Evolutionary conservation across 2,797 vertebrate genomes (phyloP).

Genomic region (Mionectes olivaceus): DNA sequence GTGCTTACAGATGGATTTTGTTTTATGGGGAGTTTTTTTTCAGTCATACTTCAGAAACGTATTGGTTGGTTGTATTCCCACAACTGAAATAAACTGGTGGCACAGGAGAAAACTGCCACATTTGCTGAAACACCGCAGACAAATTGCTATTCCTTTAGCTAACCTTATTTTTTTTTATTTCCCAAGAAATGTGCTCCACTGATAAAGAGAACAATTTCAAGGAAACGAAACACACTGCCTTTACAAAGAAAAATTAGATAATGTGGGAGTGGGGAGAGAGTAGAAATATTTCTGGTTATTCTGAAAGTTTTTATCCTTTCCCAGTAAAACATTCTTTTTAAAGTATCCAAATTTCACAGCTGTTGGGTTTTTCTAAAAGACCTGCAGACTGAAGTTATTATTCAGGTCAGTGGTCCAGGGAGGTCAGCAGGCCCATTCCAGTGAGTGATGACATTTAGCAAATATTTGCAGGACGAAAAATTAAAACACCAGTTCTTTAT

Average conservation of each 20-base stretch:
- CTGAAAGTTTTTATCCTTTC: not conserved
- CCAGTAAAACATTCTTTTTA: not conserved
- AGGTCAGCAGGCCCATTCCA: not conserved
- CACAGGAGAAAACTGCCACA: constrained; percentile 44
- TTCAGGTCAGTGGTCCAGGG: not conserved
- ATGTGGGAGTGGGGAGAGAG: not conserved
- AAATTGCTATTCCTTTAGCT: constrained; percentile 59
- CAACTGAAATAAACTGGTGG: constrained; percentile 40
- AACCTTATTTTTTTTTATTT: constrained; percentile 22
- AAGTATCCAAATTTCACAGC: not conserved
- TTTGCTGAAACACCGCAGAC: constrained; percentile 27
- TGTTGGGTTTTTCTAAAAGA: not conserved
- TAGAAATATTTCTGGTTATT: not conserved
- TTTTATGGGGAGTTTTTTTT: not conserved
- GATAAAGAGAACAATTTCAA: constrained; percentile 43
- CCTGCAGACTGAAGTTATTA: not conserved
- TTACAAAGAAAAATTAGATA: constrained; percentile 40
- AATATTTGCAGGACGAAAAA: not conserved
- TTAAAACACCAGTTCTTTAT: not conserved
- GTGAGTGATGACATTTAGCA: constrained; percentile 9
- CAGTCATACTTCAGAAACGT: not conserved
- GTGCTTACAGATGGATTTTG: constrained; percentile 12
- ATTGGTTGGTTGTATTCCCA: constrained; percentile 51
- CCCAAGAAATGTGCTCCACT: constrained; percentile 27
- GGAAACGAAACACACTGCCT: not conserved